Evolutionary conservation across 2,113 vertebrate species (phyloP), one percentile per base, ranked within the genome.

Genomic region (Nesogale talazaci): DNA sequence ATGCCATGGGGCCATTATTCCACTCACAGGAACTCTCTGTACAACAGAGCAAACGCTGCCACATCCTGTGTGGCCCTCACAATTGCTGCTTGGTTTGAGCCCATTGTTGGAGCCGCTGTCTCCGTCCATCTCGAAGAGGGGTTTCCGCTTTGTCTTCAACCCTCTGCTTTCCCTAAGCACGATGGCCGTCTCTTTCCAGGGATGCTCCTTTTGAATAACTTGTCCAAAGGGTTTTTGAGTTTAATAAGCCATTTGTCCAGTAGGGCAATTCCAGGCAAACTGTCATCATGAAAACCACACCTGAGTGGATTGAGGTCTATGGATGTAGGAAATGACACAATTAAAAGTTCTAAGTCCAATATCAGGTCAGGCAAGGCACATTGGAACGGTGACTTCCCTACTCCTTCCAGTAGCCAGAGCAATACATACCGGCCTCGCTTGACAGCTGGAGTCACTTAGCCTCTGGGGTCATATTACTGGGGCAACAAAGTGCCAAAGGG

Each of bases 391-490:
- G 95, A 92, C 83, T 88, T 69, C 34, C 6, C 46, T 52, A 52
- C 46, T 52, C 5, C 46, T 52, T 12, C 46, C 46, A 52, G 46
- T 2, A 52, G 34, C 89, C 25, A 92, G 56, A 85, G 72, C 84
- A 91, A 81, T 94, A 93, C 17, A 36, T 3, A 15, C 95, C 83
- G 61, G 38, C 87, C 87, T 31, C 10, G 46, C 46, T 52, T 52
- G 46, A 52, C 46, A 52, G 46, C 46, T 52, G 46, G 46, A 52
- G 46, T 52, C 46, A 79, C 61, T 91, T 36, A 36, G 78, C 95
- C 80, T 90, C 95, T 92, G 92, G 79, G 96, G 59, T 96, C 6
- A 90, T 85, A 92, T 97, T 97, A 95, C 95, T 91, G 38, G 96
- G 89, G 11, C 65, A 67, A 94, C 91, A 97, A 96, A 95, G 96